Percentiles rank a stretch among this genome's conserved stretches.
Conservation (phyloP, 2,113 vertebrate species). For the Anarhynchus alexandrinus region DNA sequence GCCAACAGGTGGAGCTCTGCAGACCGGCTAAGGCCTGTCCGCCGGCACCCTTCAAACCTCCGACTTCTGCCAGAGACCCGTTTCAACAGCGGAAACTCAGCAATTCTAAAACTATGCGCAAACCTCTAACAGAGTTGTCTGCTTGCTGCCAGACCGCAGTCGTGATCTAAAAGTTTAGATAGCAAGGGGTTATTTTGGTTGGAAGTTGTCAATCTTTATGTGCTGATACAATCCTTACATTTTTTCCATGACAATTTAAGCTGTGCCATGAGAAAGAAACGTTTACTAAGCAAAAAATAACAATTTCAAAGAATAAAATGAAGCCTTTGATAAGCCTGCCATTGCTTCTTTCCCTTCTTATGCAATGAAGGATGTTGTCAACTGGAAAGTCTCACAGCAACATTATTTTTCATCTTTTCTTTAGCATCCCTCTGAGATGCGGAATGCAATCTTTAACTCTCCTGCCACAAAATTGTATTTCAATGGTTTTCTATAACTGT, state of each 20-base stretch:
- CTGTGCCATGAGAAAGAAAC: neutral
- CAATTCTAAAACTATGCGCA: neutral
- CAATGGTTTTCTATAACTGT: neutral
- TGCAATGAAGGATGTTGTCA: neutral
- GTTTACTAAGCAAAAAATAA: neutral
- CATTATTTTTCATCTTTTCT: neutral
- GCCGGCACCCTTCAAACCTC: neutral
- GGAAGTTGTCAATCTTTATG: neutral
- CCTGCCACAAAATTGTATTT: neutral
- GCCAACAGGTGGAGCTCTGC: slow-evolving; percentile 42
- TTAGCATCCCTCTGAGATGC: neutral
- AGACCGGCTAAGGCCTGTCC: neutral
- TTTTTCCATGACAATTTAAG: neutral
- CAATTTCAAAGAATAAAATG: neutral
- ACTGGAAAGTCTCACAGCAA: neutral
- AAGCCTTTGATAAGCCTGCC: neutral
- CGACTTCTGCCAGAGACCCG: neutral
- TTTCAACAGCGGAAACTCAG: neutral
- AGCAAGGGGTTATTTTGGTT: neutral
- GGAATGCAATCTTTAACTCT: neutral
- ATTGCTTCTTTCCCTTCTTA: neutral
- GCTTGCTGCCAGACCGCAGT: neutral
- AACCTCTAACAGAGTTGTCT: neutral
- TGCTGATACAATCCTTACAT: neutral
- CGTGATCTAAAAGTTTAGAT: neutral